Percentiles rank a stretch among this genome's conserved stretches.
Conservation (phyloP, 92 coral and sea anemone genomes). For the Hydrozoanthus gracilis region DNA sequence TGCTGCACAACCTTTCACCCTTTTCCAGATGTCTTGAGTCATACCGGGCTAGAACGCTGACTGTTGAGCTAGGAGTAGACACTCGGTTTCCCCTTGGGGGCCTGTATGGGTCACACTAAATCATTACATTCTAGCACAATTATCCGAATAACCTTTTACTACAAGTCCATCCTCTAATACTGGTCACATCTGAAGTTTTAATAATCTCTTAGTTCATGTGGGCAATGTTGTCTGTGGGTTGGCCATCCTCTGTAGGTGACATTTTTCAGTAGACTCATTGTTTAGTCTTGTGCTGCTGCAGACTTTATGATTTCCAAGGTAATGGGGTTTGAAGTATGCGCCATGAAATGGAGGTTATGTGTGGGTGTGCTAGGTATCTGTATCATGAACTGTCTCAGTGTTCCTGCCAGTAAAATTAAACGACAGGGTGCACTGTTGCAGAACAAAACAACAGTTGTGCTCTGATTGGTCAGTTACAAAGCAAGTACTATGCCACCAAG, state of each 20-base stretch:
- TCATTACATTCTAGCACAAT: background rate
- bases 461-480: no score
- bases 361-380: background rate
- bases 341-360: background rate
- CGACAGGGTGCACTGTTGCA: no score
- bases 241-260: slow-evolving; percentile 35
- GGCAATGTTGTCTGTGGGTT: slow-evolving; percentile 32
- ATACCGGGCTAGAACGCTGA: slow-evolving; percentile 37
- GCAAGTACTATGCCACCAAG: no score
- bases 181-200: slow-evolving; percentile 60
- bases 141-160: slow-evolving; percentile 16
- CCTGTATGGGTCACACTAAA: slow-evolving; percentile 35
- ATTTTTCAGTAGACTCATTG: slow-evolving; percentile 17
- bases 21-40: slow-evolving; percentile 24
- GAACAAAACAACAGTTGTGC: no score
- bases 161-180: slow-evolving; percentile 61
- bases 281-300: slow-evolving; percentile 13
- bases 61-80: slow-evolving; percentile 62
- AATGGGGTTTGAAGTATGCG: background rate
- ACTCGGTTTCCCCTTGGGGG: slow-evolving; percentile 67
- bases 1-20: slow-evolving; percentile 52
- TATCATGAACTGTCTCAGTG: no score
- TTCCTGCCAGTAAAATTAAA: no score
- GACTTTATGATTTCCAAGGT: background rate
- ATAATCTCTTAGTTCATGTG: slow-evolving; percentile 19